Evolutionary conservation across 2,888 invertebrate genomes (phyloP), one percentile per base, ranked within the genome.

Genomic region (Coelopa pilipes): DNA sequence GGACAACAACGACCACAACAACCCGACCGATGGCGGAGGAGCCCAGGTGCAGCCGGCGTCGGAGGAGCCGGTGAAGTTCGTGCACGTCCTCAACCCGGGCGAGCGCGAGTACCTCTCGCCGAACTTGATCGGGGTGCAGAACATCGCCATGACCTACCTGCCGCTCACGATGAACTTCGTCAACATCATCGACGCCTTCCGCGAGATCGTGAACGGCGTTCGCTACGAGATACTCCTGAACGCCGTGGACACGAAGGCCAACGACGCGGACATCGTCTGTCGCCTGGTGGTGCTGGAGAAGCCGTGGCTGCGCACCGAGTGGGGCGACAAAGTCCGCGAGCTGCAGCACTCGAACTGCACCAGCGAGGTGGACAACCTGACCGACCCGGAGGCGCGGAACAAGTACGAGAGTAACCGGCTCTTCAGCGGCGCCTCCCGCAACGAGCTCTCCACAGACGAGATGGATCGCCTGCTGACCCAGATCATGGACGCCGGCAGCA

Each of bases 331-430:
- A 83, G 89, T 89, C 63, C 90, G 92, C 81, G 89, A 90, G 15
- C 89, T 93, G 73, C 84, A 91, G 66, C 87, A 89, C 34, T 92
- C 93, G 79, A 93, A 93, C 81, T 93, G 93, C 81, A 92, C 92
- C 1, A 85, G 87, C 66, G 87, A 89, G 68, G 78, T 77, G 17
- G 82, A 81, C 71, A 73, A 79, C 49, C 66, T 75, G 1, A 75
- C 75, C 11, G 79, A 80, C 24, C 55, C 77, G 60, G 78, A 77
- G 13, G 80, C 78, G 68, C 80, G 79, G 1, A 82, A 85, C 63
- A 84, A 86, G 79, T 87, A 86, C 79, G 81, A 82, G 75, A 82
- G 81, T 75, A 87, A 87, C 80, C 81, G 81, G 49, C 74, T 85
- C 70, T 87, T 86, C 80, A 84, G 82, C 78, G 85, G 82, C 72